Evolutionary conservation across 2,113 vertebrate species (phyloP), one percentile per base, ranked within the genome.

Genomic region (Eptesicus fuscus): DNA sequence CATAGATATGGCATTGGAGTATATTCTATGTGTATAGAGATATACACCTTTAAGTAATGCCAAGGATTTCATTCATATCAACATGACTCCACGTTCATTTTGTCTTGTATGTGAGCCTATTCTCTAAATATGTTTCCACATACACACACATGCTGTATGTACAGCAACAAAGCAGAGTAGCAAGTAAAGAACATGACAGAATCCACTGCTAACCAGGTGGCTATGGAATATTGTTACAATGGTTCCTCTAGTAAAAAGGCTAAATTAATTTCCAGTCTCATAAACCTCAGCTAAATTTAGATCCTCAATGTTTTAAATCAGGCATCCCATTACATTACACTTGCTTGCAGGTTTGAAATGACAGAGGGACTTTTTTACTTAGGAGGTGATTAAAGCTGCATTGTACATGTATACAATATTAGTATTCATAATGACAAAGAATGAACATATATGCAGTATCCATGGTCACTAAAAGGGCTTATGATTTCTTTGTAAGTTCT

Each of bases 221-320:
- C 6, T 78, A 13, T 20, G 25, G 49, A 90, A 92, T 65, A 82
- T 3, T 59, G 32, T 84, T 90, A 28, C 12, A 32, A 32, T 8
- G 61, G 65, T 77, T 51, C 89, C 23, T 78, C 53, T 85, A 47
- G 56, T 89, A 47, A 87, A 49, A 93, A 25, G 22, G 20, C 7
- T 53, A 53, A 92, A 91, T 35, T 86, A 88, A 91, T 35, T 86
- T 94, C 44, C 16, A 93, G 53, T 20, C 35, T 91, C 47, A 78
- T 61, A 42, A 91, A 65, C 37, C 78, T 87, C 1, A 40, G 6
- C 35, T 84, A 78, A 14, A 70, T 5, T 53, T 77, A 69, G n/a
- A 83, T 65, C 2, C 30, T 77, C 4, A 63, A 47, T 69, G 17
- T 79, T 93, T 95, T 56, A 86, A 88, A 59, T 85, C 11, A 56